phyloP scores from a whole-genome alignment of 1,140 invertebrate genomes.

The Aphidius ervi region DNA sequence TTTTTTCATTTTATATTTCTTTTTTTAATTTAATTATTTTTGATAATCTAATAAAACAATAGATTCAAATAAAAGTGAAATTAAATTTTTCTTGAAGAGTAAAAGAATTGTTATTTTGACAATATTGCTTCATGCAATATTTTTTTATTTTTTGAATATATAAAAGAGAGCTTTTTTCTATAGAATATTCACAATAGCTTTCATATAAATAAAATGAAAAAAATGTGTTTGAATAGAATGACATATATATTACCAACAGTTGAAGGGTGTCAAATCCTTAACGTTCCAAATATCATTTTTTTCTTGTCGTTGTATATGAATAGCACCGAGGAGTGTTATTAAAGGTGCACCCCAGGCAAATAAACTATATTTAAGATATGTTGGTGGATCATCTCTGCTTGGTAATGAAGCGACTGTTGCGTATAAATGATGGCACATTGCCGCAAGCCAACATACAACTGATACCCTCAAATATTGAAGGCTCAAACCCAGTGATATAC shows the following conservation, averaged over 20 bases:
- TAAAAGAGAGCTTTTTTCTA: too few species aligned
- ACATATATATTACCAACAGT: slow-evolving; percentile 47
- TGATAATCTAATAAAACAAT: too few species aligned
- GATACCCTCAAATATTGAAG: slow-evolving; percentile 61
- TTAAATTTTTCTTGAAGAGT: too few species aligned
- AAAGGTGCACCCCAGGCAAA: slow-evolving; percentile 53
- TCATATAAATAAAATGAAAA: too few species aligned
- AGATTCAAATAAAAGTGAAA: too few species aligned
- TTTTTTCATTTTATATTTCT: too few species aligned
- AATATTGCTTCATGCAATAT: too few species aligned
- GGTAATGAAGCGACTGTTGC: slow-evolving; percentile 48
- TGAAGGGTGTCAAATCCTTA: slow-evolving; percentile 46
- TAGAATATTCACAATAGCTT: too few species aligned
- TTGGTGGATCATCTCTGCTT: slow-evolving; percentile 45
- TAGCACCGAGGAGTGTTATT: slow-evolving; percentile 40
- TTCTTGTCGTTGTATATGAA: slow-evolving; percentile 41
- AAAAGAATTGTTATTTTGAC: too few species aligned
- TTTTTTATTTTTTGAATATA: too few species aligned
- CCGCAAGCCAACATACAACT: slow-evolving; percentile 61
- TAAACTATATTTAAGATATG: slow-evolving; percentile 52
- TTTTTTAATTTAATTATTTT: too few species aligned
- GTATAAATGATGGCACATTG: slow-evolving; percentile 61
- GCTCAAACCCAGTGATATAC: slow-evolving; percentile 59
- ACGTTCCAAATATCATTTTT: slow-evolving; percentile 42
- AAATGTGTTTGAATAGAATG: too few species aligned